Percentiles rank a stretch among this genome's conserved stretches.
Evolutionary conservation across 2,797 vertebrate species (phyloP).

Genomic region (Falco peregrinus): DNA sequence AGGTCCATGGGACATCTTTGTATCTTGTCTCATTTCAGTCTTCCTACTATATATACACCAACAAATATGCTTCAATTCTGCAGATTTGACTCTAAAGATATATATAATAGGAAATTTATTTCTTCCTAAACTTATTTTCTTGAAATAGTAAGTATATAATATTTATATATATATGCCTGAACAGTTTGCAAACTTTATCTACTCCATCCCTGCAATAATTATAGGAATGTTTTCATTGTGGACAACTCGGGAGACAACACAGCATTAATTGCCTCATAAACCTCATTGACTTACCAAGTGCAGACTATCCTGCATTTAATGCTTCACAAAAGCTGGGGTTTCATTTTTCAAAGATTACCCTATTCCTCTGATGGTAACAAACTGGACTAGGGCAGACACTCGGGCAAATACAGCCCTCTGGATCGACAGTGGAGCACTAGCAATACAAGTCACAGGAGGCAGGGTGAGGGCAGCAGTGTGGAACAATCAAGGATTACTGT

Average conservation of each 20-base stretch:
- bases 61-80: not conserved
- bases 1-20: not conserved
- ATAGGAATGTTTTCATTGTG: not conserved
- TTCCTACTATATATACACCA: not conserved
- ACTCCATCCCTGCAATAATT: not conserved
- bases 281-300: not conserved
- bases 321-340: not conserved
- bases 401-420: accelerated
- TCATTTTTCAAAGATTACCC: not conserved
- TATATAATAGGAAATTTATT: not conserved
- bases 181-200: not conserved
- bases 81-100: not conserved
- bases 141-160: not conserved
- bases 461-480: not conserved
- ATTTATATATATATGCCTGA: not conserved
- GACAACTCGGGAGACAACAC: not conserved
- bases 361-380: not conserved
- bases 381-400: not conserved
- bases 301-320: not conserved
- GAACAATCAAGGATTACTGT: not conserved
- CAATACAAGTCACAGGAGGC: not conserved
- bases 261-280: not conserved
- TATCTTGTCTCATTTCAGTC: not conserved
- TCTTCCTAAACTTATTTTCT: not conserved
- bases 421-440: not conserved